Base-by-base conservation (phyloP, 2,113 vertebrate genomes). In the Festucalex cinctus region DNA sequence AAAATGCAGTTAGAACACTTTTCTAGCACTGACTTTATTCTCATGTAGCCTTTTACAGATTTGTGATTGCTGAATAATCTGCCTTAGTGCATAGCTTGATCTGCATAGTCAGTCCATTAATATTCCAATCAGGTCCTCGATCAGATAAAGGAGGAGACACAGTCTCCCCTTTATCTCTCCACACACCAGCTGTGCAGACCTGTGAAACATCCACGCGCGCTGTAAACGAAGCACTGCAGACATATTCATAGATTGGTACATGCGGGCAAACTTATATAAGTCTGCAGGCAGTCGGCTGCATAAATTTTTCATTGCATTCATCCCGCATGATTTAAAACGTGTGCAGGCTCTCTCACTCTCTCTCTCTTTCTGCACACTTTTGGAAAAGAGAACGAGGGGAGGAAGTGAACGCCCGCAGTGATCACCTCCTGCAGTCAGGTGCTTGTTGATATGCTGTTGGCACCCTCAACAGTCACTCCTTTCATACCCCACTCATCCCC, bases 101-200 rank as follows among this genome's bases (percentile, higher is more conserved):
- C 78, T 65, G 78, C 63, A 26, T 67, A 43, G 80, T 64, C 81
- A 43, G 80, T 64, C 81, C 67, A 83, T 90, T 89, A 88, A 90
- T 88, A 91, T 89, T 90, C 87, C 65, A 78, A 71, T 85, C 88
- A 80, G 83, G 84, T 85, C 72, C 79, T 78, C 53, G 72, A 75
- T 82, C 78, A 83, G 83, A 85, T 82, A 81, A 81, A 81, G 79
- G 69, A 68, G 71, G 73, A 77, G 72, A 83, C 82, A 85, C 86
- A 89, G 82, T 77, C 83, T 83, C 37, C 73, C 85, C 84, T 88
- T 87, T 84, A 83, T 88, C 89, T 87, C 83, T 78, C 66, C 69
- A 74, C 88, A 85, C 84, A 85, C 83, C 82, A 89, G 88, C 87
- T 89, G 87, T 87, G 84, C 81, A 65, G 77, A 77, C 80, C 78